Percentiles rank a stretch among this genome's conserved stretches.
Evolutionary conservation across 2,888 invertebrate species (phyloP).

Genomic region (Lasioglossum vierecki): DNA sequence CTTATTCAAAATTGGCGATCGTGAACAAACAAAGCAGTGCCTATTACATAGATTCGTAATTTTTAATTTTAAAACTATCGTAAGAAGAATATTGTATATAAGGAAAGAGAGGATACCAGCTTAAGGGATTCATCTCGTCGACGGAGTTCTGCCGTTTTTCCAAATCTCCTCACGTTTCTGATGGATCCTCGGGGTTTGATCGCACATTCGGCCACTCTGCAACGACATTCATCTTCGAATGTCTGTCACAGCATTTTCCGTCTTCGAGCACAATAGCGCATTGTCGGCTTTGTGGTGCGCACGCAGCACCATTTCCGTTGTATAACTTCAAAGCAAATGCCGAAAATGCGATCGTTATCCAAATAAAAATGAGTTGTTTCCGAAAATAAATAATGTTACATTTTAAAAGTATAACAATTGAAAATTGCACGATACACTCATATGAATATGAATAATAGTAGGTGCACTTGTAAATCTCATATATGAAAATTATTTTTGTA

Average conservation of each 20-base stretch:
- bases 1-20: too few species aligned
- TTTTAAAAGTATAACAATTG: background rate
- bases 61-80: too few species aligned
- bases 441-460: too few species aligned
- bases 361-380: background rate
- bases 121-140: background rate
- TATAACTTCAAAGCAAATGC: background rate
- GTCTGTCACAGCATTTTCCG: constrained; percentile 5
- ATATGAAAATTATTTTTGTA: too few species aligned
- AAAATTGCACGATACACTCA: too few species aligned
- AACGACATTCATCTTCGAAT: background rate
- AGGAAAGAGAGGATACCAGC: background rate
- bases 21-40: too few species aligned
- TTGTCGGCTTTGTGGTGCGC: background rate
- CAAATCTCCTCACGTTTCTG: background rate
- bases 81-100: background rate
- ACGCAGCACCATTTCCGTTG: background rate
- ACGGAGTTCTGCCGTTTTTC: background rate
- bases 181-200: background rate
- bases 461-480: too few species aligned
- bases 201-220: background rate
- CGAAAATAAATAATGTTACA: background rate
- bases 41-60: too few species aligned
- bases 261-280: background rate
- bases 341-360: background rate